Conservation (phyloP, 2,888 invertebrate genomes). For the Strigamia crassipes region DNA sequence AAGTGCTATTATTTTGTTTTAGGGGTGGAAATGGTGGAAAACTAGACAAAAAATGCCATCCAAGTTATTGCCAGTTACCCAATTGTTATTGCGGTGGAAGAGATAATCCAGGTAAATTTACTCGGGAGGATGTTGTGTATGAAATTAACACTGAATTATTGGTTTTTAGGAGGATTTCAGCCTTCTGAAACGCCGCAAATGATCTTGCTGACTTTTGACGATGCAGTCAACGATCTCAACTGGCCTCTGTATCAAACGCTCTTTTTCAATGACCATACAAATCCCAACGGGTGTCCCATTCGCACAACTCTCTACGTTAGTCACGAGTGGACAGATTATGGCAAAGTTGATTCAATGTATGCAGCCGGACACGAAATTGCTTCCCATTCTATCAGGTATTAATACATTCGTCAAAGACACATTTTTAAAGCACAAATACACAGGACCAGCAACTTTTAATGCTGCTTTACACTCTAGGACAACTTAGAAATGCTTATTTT, state of each 20-base stretch:
- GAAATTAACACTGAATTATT: not conserved
- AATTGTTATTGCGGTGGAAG: conserved; percentile 91
- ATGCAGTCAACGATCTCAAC: conserved; percentile 93
- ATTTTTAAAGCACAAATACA: too few relatives aligned
- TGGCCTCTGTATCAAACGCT: conserved; percentile 74
- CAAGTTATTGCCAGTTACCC: conserved; percentile 84
- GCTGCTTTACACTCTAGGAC: too few relatives aligned
- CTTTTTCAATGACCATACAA: conserved; percentile 82
- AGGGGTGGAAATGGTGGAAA: not conserved
- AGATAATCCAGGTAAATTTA: conserved; percentile 77
- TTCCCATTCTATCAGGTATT: conserved; percentile 81
- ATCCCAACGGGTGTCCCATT: conserved; percentile 65
- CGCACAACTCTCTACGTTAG: conserved; percentile 63
- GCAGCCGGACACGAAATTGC: conserved; percentile 95
- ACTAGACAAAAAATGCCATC: conserved; percentile 71
- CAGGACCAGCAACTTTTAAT: too few relatives aligned
- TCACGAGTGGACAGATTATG: conserved; percentile 94
- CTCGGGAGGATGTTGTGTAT: not conserved
- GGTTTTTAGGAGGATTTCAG: conserved; percentile 72
- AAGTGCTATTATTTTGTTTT: not conserved
- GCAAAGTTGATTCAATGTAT: conserved; percentile 94
- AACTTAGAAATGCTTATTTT: too few relatives aligned
- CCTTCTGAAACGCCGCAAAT: conserved; percentile 87
- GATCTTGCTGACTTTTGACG: conserved; percentile 89
- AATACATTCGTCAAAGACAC: conserved; percentile 48